phyloP scores from a whole-genome alignment of 2,797 vertebrate genomes.

The Myoxocephalus aenaeus region DNA sequence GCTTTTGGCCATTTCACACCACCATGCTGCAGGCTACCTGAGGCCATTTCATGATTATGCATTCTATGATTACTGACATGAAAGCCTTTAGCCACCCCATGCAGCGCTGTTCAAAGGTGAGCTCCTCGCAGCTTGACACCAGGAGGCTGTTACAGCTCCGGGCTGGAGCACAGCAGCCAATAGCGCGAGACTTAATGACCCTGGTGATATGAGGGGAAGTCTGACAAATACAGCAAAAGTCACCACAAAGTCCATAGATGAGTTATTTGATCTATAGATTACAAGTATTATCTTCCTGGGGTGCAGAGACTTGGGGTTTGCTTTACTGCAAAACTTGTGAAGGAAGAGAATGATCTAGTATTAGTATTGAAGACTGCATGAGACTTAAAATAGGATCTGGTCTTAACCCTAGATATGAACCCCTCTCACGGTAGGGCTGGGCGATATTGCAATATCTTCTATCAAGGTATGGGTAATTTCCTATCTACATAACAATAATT shows the following conservation, averaged over 20 bases:
- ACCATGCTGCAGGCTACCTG: constrained; percentile 15
- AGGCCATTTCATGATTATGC: constrained; percentile 56
- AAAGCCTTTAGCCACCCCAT: constrained; percentile 55
- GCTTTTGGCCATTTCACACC: constrained; percentile 32
- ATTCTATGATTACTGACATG: constrained; percentile 68
- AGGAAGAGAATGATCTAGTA: neutral
- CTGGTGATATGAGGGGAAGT: constrained; percentile 39
- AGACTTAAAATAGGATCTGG: constrained; percentile 10
- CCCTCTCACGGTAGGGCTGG: neutral
- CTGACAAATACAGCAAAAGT: constrained; percentile 42
- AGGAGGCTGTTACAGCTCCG: constrained; percentile 60
- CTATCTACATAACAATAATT: neutral
- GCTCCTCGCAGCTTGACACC: constrained; percentile 63
- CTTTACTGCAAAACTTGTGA: constrained; percentile 3
- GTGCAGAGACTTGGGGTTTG: constrained; percentile 6
- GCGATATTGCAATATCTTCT: neutral
- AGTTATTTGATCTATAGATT: constrained; percentile 43
- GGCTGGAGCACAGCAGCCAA: constrained; percentile 46
- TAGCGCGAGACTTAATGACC: constrained; percentile 60
- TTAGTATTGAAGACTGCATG: neutral
- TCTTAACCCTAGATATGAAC: constrained; percentile 2
- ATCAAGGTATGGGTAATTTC: neutral
- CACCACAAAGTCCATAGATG: constrained; percentile 14
- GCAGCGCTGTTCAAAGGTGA: constrained; percentile 67
- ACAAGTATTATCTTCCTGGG: constrained; percentile 2